Base-by-base conservation (phyloP, 2,888 invertebrate species). In the Hylaea fasciaria region DNA sequence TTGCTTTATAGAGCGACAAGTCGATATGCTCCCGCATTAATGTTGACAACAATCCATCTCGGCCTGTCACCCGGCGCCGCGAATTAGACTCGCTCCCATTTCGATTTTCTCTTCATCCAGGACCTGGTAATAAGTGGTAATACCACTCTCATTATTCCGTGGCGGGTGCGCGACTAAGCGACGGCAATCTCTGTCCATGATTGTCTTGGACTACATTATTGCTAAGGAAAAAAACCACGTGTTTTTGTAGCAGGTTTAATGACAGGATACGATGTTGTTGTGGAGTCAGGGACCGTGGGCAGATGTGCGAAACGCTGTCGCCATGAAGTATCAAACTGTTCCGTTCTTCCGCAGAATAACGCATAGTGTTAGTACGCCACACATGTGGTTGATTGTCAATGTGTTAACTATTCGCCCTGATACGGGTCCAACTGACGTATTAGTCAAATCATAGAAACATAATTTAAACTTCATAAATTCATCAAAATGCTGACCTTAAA, bases 41-140 rank as follows among this genome's bases (percentile, higher is more conserved):
- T 90, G 89, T 89, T 90, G 89, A 89, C 89, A 86, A 90, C 85
- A 86, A 91, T 91, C 87, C 85, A 90, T 91, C 91, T 90, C 86
- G 80, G 74, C 77, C 83, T 89, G 90, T 89, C 90, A 86, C 78
- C 74, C 85, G 87, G 86, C 88, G 88, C 86, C 88, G 88, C 83
- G 88, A 86, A 89, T 91, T 83, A 87, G 83, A 83, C 85, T 86
- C 88, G 86, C 85, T 89, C 87, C 87, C 89, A 88, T 89, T 91
- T 91, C 88, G 88, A 91, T 91, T 91, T 87, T 85, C 82, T 83
- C 78, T 73, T 83, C 78, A 74, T 77, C 79, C 81, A 79, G 77
- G 57, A 68, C 72, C 72, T 70, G 68, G 83, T 85, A 85, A 85
- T 85, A 80, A 84, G 78, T 74, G 77, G 69, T 76, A 75, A 78